A percentile compares a stretch with the other conserved stretches of the same genome.
These are phyloP conservation scores for Acipenser transmontanus DNA, from an alignment of 2,797 vertebrate species.

Conservation along the genomic window DNA sequence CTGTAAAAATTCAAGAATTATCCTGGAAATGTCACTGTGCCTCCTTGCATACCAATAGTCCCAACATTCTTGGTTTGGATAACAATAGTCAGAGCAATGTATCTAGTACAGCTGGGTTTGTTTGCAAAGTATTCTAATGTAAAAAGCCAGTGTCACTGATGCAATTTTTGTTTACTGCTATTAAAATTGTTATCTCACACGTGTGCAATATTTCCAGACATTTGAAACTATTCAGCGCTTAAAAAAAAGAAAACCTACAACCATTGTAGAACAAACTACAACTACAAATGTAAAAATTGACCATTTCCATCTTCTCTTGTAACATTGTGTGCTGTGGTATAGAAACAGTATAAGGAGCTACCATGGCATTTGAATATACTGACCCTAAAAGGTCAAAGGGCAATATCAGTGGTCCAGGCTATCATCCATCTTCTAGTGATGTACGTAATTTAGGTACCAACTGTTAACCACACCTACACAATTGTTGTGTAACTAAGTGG, in stretches of 20 bases:
- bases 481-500: conserved; percentile 54
- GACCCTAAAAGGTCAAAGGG: conserved; percentile 55
- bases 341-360: conserved; percentile 72
- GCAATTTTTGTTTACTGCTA: conserved; percentile 48
- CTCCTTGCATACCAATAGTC: conserved; percentile 56
- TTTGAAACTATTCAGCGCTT: conserved; percentile 76
- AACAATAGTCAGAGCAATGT: conserved; percentile 20
- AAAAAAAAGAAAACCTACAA: conserved; percentile 64
- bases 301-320: conserved; percentile 67
- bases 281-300: conserved; percentile 67
- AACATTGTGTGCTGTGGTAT: conserved; percentile 58
- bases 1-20: conserved; percentile 76
- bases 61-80: conserved; percentile 34
- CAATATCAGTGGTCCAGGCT: conserved; percentile 65
- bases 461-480: conserved; percentile 62
- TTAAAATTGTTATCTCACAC: conserved; percentile 23
- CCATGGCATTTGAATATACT: conserved; percentile 61
- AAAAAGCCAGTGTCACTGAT: conserved; percentile 65
- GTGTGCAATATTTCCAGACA: conserved; percentile 61
- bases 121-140: conserved; percentile 18
- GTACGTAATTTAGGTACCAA: conserved; percentile 25
- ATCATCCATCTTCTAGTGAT: conserved; percentile 43
- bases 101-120: conserved; percentile 41
- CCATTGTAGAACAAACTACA: conserved; percentile 29
- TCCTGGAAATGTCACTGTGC: conserved; percentile 78